Percentiles rank a stretch among this genome's conserved stretches.
Conservation (phyloP, 2,888 invertebrate species). For the Coelinius sp. region DNA sequence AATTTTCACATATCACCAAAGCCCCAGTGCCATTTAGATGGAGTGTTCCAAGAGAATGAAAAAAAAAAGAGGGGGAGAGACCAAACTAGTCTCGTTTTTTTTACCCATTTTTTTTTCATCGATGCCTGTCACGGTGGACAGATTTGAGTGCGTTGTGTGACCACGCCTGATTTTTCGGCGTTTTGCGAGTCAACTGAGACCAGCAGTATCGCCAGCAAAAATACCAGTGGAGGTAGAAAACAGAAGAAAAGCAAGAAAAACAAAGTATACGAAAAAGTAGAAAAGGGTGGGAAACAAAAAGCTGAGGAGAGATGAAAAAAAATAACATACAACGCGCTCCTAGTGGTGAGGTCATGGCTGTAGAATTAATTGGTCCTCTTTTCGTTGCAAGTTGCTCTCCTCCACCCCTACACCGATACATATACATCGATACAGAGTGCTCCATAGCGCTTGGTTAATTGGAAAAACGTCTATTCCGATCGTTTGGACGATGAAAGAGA, state of each 20-base stretch:
- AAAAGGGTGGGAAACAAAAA: neutral
- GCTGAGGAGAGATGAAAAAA: constrained; percentile 5
- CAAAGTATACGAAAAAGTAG: constrained; percentile 5
- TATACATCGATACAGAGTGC: constrained; percentile 15
- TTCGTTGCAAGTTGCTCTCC: constrained; percentile 46
- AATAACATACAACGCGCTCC: constrained; percentile 7
- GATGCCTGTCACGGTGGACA: constrained; percentile 26
- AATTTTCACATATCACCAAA: constrained; percentile 18
- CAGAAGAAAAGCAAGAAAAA: constrained; percentile 5
- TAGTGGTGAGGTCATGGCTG: constrained; percentile 40
- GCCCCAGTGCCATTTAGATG: constrained; percentile 31
- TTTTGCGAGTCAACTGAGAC: constrained; percentile 33
- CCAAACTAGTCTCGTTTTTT: constrained; percentile 26
- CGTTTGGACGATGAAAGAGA: constrained; percentile 37
- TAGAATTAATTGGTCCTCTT: constrained; percentile 58
- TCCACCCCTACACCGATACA: constrained; percentile 6
- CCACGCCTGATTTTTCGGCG: constrained; percentile 36
- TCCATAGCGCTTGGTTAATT: constrained; percentile 36
- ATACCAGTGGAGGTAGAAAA: neutral
- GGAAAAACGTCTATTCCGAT: constrained; percentile 38
- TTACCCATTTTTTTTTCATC: neutral
- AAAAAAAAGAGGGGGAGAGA: constrained; percentile 3
- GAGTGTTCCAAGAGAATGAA: constrained; percentile 25
- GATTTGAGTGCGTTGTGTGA: constrained; percentile 26
- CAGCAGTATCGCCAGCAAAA: constrained; percentile 20